Evolutionary conservation across 2,797 vertebrate species (phyloP).

Genomic region (Epinephelus awoara): DNA sequence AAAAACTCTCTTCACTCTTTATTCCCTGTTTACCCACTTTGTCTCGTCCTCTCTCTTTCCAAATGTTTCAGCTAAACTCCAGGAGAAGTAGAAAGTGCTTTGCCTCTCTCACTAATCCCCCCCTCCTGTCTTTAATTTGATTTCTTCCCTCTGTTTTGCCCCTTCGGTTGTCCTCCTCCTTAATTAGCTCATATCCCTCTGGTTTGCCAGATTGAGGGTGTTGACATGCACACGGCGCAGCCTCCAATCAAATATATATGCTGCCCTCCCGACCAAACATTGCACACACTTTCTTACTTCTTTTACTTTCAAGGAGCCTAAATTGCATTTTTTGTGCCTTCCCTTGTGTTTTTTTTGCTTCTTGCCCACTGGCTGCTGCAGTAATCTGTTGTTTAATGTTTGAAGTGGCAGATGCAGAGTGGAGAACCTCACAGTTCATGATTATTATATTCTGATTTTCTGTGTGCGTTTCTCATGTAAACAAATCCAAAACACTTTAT

Average conservation of each 20-base stretch:
- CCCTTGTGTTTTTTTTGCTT: slow-evolving; percentile 41
- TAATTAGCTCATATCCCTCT: slow-evolving; percentile 80
- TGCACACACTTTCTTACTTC: slow-evolving; percentile 26
- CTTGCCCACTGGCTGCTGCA: slow-evolving; percentile 69
- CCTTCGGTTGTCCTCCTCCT: slow-evolving; percentile 73
- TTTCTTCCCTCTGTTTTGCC: slow-evolving; percentile 71
- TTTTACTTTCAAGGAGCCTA: slow-evolving; percentile 36
- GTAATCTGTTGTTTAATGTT: slow-evolving; percentile 67
- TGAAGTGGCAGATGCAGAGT: slow-evolving; percentile 76
- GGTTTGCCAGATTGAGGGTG: slow-evolving; percentile 74
- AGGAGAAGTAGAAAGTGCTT: slow-evolving; percentile 55
- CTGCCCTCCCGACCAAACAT: slow-evolving; percentile 37
- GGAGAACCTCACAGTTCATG: slow-evolving; percentile 19
- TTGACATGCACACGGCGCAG: slow-evolving; percentile 70
- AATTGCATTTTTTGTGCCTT: slow-evolving; percentile 28
- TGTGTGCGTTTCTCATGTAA: neutral
- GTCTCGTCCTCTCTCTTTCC: slow-evolving; percentile 33
- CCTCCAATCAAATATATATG: slow-evolving; percentile 67
- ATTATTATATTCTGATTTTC: neutral
- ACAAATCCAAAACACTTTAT: neutral
- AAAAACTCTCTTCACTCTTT: slow-evolving; percentile 28
- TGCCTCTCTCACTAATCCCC: slow-evolving; percentile 70
- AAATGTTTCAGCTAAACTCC: slow-evolving; percentile 60
- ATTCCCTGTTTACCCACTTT: slow-evolving; percentile 24
- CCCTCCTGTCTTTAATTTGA: slow-evolving; percentile 76